phyloP scores from a whole-genome alignment of 92 coral and sea anemone species.

The Galaxea fascicularis region DNA sequence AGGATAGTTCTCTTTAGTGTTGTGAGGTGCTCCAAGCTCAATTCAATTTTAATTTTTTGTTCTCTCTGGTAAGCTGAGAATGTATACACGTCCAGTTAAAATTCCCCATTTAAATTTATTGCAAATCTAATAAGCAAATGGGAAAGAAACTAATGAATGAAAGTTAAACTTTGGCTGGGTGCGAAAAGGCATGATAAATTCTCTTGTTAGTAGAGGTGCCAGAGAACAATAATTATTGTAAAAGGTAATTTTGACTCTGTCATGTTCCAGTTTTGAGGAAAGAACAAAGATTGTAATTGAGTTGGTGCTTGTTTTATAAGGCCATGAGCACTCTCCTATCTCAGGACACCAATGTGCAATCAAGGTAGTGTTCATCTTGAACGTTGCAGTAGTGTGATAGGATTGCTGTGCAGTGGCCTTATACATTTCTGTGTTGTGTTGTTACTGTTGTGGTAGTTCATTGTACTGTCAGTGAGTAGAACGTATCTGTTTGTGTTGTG shows the following conservation, averaged over 20 bases:
- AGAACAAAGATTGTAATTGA: constrained; percentile 18
- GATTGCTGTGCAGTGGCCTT: constrained; percentile 19
- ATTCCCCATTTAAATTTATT: background rate
- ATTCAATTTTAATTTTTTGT: constrained; percentile 23
- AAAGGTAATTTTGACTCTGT: background rate
- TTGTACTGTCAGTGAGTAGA: background rate
- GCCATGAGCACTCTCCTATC: constrained; percentile 1
- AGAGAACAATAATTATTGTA: background rate
- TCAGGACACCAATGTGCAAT: background rate
- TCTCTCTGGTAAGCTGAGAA: constrained; percentile 5
- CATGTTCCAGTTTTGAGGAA: background rate
- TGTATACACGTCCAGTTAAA: background rate
- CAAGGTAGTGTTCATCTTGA: background rate
- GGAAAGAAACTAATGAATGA: too few species aligned
- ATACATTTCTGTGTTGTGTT: background rate
- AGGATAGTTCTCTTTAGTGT: constrained; percentile 7
- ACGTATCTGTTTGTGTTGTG: constrained; percentile 4
- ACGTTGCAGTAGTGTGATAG: background rate
- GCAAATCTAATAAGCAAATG: background rate
- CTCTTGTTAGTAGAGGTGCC: background rate
- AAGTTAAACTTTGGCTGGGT: background rate
- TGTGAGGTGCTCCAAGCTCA: background rate
- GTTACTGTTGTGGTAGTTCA: background rate
- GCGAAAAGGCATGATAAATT: background rate
- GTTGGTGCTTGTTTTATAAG: background rate